Conservation (phyloP, 2,113 vertebrate genomes). For the Potamarius usumacintae region DNA sequence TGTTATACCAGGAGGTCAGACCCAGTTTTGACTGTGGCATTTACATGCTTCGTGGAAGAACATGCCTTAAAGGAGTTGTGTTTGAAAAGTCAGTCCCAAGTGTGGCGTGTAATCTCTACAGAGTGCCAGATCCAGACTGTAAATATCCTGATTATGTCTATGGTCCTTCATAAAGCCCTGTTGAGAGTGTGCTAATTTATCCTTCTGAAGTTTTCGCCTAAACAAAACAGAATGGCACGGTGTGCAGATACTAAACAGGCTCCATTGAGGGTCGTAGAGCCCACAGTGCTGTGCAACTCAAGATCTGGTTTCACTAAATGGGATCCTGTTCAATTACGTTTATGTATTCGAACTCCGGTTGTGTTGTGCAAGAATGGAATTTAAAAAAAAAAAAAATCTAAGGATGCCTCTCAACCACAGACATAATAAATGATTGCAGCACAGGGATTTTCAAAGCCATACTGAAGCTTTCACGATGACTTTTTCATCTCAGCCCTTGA, state of each 20-base stretch:
- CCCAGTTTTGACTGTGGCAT: constrained; percentile 45
- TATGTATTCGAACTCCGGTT: neutral
- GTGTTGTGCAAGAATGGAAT: neutral
- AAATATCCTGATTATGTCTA: constrained; percentile 30
- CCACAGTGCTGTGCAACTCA: neutral
- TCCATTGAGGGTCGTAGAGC: neutral
- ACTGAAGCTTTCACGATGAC: constrained; percentile 73
- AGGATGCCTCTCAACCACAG: neutral
- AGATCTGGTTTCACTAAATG: constrained; percentile 2
- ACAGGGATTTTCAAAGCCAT: constrained; percentile 50
- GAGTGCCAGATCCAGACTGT: constrained; percentile 7
- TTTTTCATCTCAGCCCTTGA: constrained; percentile 70
- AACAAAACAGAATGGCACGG: neutral
- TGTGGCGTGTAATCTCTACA: constrained; percentile 2
- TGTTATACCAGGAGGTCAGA: constrained; percentile 5
- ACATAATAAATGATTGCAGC: constrained; percentile 30
- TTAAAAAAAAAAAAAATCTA: neutral
- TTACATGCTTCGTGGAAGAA: constrained; percentile 38
- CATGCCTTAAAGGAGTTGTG: constrained; percentile 17
- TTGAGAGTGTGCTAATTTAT: neutral
- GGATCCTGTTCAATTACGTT: neutral
- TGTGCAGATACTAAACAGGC: neutral
- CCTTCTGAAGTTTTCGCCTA: constrained; percentile 2
- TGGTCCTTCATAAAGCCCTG: neutral
- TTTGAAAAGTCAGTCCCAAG: constrained; percentile 49